These are phyloP conservation scores for Muntiacus reevesi DNA, from an alignment of 2,113 vertebrate genomes.

Conservation along the genomic window DNA sequence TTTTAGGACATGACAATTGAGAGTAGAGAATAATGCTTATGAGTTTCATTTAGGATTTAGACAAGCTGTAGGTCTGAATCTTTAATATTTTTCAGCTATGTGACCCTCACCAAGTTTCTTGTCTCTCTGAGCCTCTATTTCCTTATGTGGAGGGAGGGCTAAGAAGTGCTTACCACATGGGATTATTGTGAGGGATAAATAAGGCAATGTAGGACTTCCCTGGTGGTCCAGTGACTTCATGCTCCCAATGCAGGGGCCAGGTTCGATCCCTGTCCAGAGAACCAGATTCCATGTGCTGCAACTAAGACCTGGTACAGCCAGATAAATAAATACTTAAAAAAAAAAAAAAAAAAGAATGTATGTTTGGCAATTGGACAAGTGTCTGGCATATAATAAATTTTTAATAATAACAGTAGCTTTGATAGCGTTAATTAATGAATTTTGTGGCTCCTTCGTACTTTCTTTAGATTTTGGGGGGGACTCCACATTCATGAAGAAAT, in stretches of 20 bases:
- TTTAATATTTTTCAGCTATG: neutral
- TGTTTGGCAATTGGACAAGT: neutral
- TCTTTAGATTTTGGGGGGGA: neutral
- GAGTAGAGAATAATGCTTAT: constrained; percentile 21
- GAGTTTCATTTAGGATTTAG: neutral
- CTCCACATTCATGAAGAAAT: neutral
- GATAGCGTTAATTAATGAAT: neutral
- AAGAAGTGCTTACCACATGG: neutral
- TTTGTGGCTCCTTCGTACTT: neutral
- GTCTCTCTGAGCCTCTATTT: neutral
- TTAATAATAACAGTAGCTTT: constrained; percentile 7
- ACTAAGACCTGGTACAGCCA: neutral
- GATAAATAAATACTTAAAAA: neutral
- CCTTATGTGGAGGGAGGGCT: constrained; percentile 16
- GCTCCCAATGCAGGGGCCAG: neutral
- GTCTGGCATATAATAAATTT: neutral
- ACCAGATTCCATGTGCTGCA: neutral
- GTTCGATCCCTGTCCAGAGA: neutral
- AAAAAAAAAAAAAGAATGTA: neutral
- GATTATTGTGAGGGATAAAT: constrained; percentile 24
- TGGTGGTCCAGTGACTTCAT: neutral
- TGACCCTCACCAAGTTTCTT: constrained; percentile 28
- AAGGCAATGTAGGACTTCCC: neutral
- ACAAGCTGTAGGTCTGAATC: constrained; percentile 36
- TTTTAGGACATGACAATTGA: neutral